Percentiles rank a stretch among this genome's conserved stretches.
Evolutionary conservation across 2,113 vertebrate genomes (phyloP).

Genomic region (Aspidoscelis tigris): DNA sequence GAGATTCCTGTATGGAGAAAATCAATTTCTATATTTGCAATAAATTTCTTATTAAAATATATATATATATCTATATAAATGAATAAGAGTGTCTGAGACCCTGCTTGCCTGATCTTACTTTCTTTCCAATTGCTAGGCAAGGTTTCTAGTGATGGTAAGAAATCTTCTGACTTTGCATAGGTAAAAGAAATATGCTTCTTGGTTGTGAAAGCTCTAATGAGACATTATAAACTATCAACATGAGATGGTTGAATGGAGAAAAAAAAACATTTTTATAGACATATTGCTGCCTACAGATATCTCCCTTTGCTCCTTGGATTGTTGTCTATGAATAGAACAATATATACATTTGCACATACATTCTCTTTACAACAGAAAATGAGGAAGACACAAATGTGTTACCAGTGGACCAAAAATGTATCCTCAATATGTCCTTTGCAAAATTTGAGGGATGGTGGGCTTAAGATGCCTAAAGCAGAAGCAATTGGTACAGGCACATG

Average conservation of each 20-base stretch:
- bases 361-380: background rate
- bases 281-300: background rate
- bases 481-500: background rate
- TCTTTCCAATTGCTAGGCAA: background rate
- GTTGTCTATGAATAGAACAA: no score
- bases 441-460: background rate
- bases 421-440: background rate
- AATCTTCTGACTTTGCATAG: background rate
- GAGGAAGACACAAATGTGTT: background rate
- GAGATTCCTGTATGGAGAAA: conserved; percentile 85
- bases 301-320: background rate
- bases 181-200: background rate
- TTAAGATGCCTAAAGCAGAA: background rate
- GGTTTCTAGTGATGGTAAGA: background rate
- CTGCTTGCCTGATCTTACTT: conserved; percentile 14
- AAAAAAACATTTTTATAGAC: background rate
- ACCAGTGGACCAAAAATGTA: background rate
- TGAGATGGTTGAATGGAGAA: background rate
- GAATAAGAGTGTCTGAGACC: conserved; percentile 54
- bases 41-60: conserved; percentile 87
- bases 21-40: conserved; percentile 90
- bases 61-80: conserved; percentile 34
- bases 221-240: background rate
- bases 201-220: no score
- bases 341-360: no score